phyloP scores from a whole-genome alignment of 2,797 vertebrate species.

The Manis crassicaudata region DNA sequence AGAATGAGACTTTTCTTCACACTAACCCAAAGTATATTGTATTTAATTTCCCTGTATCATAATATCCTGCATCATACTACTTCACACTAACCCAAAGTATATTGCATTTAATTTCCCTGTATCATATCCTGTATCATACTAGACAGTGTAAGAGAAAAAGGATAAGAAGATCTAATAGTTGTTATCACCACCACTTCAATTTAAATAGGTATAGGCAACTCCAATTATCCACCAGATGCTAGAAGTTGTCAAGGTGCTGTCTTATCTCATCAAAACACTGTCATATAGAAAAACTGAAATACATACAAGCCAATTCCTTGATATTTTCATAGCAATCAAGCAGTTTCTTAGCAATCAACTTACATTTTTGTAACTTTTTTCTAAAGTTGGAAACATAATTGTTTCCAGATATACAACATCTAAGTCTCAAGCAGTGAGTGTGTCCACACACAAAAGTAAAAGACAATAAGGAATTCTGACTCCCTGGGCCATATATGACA shows the following conservation, averaged over 20 bases:
- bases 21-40: background rate
- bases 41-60: background rate
- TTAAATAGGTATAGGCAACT: background rate
- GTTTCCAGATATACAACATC: background rate
- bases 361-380: background rate
- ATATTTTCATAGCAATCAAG: background rate
- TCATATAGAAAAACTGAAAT: background rate
- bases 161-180: background rate
- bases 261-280: background rate
- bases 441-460: background rate
- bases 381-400: background rate
- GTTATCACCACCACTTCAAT: background rate
- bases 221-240: background rate
- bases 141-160: background rate
- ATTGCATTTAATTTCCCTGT: background rate
- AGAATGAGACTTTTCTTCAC: slow-evolving; percentile 19
- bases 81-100: background rate
- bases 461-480: background rate
- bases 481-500: background rate
- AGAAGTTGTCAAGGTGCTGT: background rate
- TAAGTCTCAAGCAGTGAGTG: background rate
- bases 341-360: background rate
- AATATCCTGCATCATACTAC: background rate
- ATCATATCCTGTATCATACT: background rate
- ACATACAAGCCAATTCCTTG: background rate